These are phyloP conservation scores for Anniella stebbinsi DNA, from an alignment of 2,797 vertebrate genomes.

Conservation along the genomic window DNA sequence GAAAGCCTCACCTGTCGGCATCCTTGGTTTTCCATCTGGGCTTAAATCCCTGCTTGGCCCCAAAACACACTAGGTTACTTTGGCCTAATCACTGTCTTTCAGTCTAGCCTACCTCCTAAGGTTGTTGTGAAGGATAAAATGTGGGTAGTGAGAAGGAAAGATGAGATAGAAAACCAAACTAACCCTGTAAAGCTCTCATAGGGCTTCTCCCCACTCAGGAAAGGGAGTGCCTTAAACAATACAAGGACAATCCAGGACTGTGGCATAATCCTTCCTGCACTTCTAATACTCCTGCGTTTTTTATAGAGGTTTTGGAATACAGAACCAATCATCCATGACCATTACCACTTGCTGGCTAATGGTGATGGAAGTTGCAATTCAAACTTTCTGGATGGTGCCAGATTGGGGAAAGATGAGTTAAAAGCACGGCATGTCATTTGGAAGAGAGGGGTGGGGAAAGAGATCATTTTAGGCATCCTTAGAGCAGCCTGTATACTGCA, in stretches of 20 bases:
- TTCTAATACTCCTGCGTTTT: background rate
- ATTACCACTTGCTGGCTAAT: background rate
- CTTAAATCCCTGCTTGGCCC: background rate
- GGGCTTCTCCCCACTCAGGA: background rate
- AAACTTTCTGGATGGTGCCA: too few species aligned
- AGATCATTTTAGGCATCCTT: background rate
- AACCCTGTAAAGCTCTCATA: background rate
- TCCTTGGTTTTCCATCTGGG: background rate
- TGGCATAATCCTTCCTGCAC: background rate
- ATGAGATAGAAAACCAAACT: background rate
- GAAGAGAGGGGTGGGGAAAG: background rate
- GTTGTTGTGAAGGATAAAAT: background rate
- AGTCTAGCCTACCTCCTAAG: background rate
- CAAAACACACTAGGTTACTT: background rate
- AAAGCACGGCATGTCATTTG: slow-evolving; percentile 12
- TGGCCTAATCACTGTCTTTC: background rate
- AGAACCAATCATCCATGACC: background rate
- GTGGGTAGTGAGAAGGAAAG: background rate
- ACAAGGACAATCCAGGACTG: background rate
- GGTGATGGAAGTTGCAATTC: too few species aligned
- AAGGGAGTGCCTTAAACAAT: background rate
- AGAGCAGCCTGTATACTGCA: background rate
- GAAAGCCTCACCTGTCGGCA: too few species aligned
- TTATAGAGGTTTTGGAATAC: background rate
- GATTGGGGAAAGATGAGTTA: too few species aligned